phyloP scores from a whole-genome alignment of 2,113 vertebrate species.

The Alosa alosa region DNA sequence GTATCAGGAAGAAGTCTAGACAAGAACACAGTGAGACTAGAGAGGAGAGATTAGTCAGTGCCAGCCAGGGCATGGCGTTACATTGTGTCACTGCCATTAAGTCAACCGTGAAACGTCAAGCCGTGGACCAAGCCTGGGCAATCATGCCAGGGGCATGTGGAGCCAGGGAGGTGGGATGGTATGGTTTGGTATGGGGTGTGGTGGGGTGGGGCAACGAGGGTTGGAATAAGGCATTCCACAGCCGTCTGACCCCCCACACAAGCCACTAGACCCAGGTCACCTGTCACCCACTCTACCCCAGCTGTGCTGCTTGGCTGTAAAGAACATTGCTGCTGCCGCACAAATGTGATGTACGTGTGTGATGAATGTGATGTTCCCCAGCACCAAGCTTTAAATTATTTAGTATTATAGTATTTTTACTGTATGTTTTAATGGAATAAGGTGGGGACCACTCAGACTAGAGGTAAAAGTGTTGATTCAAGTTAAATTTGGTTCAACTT shows the following conservation, averaged over 20 bases:
- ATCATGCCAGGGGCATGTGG: not conserved
- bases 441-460: too few species aligned
- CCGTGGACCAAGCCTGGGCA: not conserved
- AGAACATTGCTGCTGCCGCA: not conserved
- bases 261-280: slow-evolving; percentile 3
- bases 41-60: slow-evolving; percentile 41
- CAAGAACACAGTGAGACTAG: not conserved
- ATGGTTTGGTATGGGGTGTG: not conserved
- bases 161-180: not conserved
- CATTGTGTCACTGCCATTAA: slow-evolving; percentile 23
- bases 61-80: slow-evolving; percentile 2
- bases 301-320: not conserved
- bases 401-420: not conserved
- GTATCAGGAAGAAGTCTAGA: slow-evolving; percentile 43
- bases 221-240: not conserved
- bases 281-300: not conserved
- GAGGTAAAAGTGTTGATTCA: too few species aligned
- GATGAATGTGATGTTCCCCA: not conserved
- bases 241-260: not conserved
- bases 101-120: not conserved
- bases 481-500: too few species aligned
- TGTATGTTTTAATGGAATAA: not conserved
- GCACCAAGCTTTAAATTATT: not conserved
- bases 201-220: not conserved
- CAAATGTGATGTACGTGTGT: not conserved